Conservation (phyloP, 64 coral and sea anemone species). For the Hydrozoanthus tunicans region DNA sequence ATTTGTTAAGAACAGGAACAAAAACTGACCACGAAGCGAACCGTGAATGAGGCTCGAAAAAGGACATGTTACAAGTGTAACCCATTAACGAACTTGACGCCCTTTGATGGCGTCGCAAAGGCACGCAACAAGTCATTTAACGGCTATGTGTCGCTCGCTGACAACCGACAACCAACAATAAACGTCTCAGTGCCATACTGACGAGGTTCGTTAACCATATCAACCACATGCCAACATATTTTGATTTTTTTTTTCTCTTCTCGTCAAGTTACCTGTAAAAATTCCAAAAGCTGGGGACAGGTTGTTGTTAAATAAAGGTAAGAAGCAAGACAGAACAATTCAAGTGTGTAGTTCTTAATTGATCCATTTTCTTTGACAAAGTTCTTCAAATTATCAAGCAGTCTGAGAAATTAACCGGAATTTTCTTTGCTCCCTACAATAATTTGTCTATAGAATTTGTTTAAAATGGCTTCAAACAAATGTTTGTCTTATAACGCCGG, state of each 20-base stretch:
- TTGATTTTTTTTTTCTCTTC: background rate
- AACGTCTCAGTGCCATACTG: background rate
- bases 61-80: background rate
- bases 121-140: background rate
- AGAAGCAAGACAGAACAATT: background rate
- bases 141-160: background rate
- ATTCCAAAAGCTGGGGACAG: background rate
- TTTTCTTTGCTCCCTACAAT: background rate
- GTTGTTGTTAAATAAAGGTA: conserved; percentile 54
- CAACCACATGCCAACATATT: background rate
- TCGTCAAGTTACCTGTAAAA: conserved; percentile 20
- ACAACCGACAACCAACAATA: background rate
- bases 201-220: conserved; percentile 14
- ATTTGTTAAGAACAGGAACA: conserved; percentile 24
- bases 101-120: background rate
- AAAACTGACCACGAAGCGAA: conserved; percentile 25
- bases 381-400: background rate
- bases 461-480: conserved; percentile 5
- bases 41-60: background rate
- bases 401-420: conserved; percentile 8
- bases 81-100: background rate
- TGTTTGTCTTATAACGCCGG: conserved; percentile 46
- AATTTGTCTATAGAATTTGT: background rate
- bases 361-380: conserved; percentile 4
- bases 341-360: conserved; percentile 5